Percentiles rank a stretch among this genome's conserved stretches.
phyloP scores from a whole-genome alignment of 2,113 vertebrate species.

The Diphyllodes magnificus region DNA sequence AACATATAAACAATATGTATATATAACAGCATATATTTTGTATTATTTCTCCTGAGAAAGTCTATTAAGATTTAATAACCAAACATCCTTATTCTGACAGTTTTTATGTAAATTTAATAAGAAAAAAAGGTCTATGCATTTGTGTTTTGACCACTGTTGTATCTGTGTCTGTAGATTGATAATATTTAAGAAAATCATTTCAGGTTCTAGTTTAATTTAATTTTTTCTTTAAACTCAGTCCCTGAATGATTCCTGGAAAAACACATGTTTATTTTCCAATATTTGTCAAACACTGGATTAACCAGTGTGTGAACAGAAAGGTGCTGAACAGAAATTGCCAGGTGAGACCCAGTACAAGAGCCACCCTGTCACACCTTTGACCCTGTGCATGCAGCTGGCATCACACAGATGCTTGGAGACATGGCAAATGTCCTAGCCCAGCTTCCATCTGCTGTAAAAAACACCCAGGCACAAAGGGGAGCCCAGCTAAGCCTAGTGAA shows the following conservation, averaged over 20 bases:
- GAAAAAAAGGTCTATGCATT: neutral
- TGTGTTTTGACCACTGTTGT: neutral
- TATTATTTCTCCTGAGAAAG: neutral
- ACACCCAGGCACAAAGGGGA: neutral
- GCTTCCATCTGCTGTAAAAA: neutral
- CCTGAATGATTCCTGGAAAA: neutral
- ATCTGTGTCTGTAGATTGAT: neutral
- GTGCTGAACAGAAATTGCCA: neutral
- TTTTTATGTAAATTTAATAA: neutral
- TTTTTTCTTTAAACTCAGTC: neutral
- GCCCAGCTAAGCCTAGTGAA: neutral
- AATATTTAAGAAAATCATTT: fast-evolving
- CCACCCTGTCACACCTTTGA: neutral
- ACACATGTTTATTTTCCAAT: neutral
- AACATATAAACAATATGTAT: neutral
- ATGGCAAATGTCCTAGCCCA: neutral
- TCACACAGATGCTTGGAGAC: neutral
- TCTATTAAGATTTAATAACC: neutral
- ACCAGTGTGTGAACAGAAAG: neutral
- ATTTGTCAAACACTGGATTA: neutral
- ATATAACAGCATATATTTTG: neutral
- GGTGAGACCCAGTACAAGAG: neutral
- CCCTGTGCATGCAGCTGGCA: neutral
- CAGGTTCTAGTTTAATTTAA: neutral
- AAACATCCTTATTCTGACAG: neutral